Base-by-base conservation (phyloP, 2,797 vertebrate genomes). In the Hipposideros larvatus region DNA sequence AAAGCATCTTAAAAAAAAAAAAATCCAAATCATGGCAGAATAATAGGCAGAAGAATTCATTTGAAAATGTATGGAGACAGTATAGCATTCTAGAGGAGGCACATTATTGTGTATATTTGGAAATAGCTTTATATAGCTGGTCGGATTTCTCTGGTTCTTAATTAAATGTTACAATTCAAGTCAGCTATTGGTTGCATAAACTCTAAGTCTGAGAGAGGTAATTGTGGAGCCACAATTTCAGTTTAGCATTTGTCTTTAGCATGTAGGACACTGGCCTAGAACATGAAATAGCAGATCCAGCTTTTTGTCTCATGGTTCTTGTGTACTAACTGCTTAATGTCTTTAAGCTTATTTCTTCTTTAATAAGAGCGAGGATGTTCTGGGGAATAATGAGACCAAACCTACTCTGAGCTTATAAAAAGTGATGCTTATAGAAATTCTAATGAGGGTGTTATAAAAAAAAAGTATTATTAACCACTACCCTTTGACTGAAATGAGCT, bases 121-220 rank as follows among this genome's bases (percentile, higher is more conserved):
- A 95, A 95, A 91, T 46, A 94, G 89, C 31, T 70, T 96, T 97
- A 96, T 82, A 82, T 63, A 82, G 15, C 59, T 91, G 87, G 87
- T 63, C 96, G 70, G 43, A 91, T 92, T 92, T 94, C 88, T 96
- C 37, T 93, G 74, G 34, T 93, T 90, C 92, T 96, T 96, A 97
- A 89, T 96, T 96, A 97, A 97, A 92, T 75, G 66, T 95, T 96
- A 63, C 18, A 46, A 61, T 89, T 92, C 65, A 95, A 90, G 57
- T 95, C 74, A 87, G 57, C 89, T 91, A 51, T 83, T 97, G 51
- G 48, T 37, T 90, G 28, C 48, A 86, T 86, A 53, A 87, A 93
- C 28, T 86, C 19, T 68, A 71, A 86, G 43, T 86, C 51, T 92
- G 34, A 87, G 48, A 28, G 51, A 87, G 84, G 51, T 87, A n/a